Evolutionary conservation across 2,797 vertebrate genomes (phyloP).

Genomic region (Lagodon rhomboides): DNA sequence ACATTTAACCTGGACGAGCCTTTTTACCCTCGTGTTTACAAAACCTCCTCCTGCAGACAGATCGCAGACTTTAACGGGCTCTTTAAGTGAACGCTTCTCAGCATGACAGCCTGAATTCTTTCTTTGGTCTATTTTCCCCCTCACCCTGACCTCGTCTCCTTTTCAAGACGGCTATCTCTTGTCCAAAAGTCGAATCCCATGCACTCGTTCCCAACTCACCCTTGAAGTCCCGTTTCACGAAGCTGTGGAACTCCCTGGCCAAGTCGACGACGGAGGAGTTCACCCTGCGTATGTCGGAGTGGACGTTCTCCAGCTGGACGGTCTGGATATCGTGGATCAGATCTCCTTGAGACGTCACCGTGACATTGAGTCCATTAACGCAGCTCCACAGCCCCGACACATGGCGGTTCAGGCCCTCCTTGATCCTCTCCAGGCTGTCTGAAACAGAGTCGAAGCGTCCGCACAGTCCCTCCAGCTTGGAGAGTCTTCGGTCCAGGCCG

Average conservation of each 20-base stretch:
- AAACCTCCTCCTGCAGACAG: slow-evolving; percentile 52
- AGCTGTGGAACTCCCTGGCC: slow-evolving; percentile 82
- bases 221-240: slow-evolving; percentile 82
- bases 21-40: slow-evolving; percentile 56
- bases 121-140: slow-evolving; percentile 57
- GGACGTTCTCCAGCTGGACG: slow-evolving; percentile 85
- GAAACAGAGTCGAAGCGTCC: slow-evolving; percentile 88
- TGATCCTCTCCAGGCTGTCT: slow-evolving; percentile 87
- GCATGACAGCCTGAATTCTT: slow-evolving; percentile 56
- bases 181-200: slow-evolving; percentile 52
- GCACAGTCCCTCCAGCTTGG: slow-evolving; percentile 91
- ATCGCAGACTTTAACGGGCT: slow-evolving; percentile 45
- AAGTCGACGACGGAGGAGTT: slow-evolving; percentile 89
- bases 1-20: slow-evolving; percentile 36
- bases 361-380: slow-evolving; percentile 90
- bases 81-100: slow-evolving; percentile 50
- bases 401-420: slow-evolving; percentile 89
- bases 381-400: slow-evolving; percentile 91
- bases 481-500: slow-evolving; percentile 87
- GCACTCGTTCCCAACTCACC: slow-evolving; percentile 68
- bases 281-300: slow-evolving; percentile 82
- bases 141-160: slow-evolving; percentile 40
- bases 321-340: slow-evolving; percentile 87
- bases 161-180: slow-evolving; percentile 33
- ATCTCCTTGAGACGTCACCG: slow-evolving; percentile 82